Percentiles rank a stretch among this genome's conserved stretches.
Evolutionary conservation across 2,888 invertebrate genomes (phyloP).

Genomic region (Thymelicus lineola): DNA sequence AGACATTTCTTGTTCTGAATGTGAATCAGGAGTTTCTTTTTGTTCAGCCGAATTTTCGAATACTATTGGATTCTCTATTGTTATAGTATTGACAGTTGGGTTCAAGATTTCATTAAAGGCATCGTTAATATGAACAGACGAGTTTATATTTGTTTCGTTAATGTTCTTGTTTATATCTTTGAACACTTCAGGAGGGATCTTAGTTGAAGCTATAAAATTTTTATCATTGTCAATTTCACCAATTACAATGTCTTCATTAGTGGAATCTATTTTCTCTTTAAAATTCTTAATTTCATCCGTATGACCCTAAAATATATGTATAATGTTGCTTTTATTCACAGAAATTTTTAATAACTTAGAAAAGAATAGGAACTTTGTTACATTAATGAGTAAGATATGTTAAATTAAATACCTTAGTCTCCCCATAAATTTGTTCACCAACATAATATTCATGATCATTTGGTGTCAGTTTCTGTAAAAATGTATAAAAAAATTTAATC

Average conservation of each 20-base stretch:
- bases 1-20: not conserved
- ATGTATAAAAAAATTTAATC: not conserved
- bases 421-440: not conserved
- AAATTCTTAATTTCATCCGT: not conserved
- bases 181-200: not conserved
- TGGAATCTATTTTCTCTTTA: not conserved
- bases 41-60: not conserved
- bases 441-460: slow-evolving; percentile 23
- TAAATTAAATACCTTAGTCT: slow-evolving; percentile 9
- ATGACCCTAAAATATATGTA: not conserved
- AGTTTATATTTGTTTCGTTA: not conserved
- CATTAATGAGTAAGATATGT: not conserved
- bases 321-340: too few species aligned
- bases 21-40: not conserved
- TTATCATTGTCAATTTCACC: not conserved
- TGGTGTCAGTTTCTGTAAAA: slow-evolving; percentile 16
- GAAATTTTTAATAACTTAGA: too few species aligned
- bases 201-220: not conserved
- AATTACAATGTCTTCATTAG: not conserved
- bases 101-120: too few species aligned
- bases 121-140: not conserved
- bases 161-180: not conserved
- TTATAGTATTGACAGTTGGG: not conserved
- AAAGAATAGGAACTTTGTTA: not conserved
- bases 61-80: not conserved